Conservation (phyloP, 2,113 vertebrate species). For the Festucalex cinctus region DNA sequence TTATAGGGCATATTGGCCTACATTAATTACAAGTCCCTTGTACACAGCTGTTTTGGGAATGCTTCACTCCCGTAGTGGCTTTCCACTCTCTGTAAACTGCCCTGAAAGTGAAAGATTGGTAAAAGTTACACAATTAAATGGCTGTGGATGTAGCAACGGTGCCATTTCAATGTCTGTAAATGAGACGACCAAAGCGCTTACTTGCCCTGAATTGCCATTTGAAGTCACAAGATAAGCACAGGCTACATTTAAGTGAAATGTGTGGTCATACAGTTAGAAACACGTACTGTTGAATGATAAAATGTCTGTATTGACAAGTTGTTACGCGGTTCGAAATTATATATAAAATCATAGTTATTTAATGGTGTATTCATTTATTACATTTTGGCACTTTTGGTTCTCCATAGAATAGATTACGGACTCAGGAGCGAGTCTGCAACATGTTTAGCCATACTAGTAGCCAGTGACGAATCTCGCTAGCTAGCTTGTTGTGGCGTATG, state of each 20-base stretch:
- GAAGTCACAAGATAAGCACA: neutral
- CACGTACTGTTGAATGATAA: no score
- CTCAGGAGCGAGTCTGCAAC: no score
- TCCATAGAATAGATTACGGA: no score
- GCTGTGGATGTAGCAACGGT: neutral
- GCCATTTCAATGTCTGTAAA: neutral
- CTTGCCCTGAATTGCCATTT: neutral
- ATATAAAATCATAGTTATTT: no score
- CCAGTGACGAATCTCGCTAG: no score
- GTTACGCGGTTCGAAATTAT: no score
- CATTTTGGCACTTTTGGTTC: no score
- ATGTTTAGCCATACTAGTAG: no score
- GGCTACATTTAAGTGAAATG: neutral
- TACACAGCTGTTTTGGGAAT: slow-evolving; percentile 7
- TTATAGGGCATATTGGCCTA: neutral
- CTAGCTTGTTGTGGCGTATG: no score
- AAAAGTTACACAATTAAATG: neutral
- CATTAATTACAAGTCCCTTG: slow-evolving; percentile 7
- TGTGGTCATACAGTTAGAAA: no score
- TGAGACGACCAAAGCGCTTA: neutral
- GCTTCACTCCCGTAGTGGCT: neutral
- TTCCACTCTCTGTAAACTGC: neutral
- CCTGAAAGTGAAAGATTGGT: neutral
- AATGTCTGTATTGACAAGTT: no score
- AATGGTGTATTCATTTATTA: no score